Evolutionary conservation across 1,140 invertebrate genomes (phyloP).

Genomic region (Elymnias hypermnestra): DNA sequence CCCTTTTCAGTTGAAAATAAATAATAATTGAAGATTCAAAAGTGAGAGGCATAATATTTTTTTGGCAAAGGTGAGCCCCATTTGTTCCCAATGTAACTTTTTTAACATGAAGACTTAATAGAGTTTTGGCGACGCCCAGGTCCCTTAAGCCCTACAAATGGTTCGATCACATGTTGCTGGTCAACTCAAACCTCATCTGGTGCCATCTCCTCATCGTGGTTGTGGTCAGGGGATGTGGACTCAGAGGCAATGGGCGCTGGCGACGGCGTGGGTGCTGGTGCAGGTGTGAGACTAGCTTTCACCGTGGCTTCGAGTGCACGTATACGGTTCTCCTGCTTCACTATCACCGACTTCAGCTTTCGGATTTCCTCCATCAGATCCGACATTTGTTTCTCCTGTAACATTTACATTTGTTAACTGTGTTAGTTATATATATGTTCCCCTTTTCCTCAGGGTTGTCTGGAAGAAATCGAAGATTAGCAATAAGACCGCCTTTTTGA

Average conservation of each 20-base stretch:
- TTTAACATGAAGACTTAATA: neutral
- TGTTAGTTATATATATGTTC: too few species aligned
- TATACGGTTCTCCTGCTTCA: slow-evolving; percentile 94
- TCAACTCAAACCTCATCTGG: slow-evolving; percentile 69
- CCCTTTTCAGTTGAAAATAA: too few species aligned
- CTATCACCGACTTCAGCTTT: slow-evolving; percentile 93
- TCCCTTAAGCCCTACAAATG: too few species aligned
- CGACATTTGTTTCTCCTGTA: slow-evolving; percentile 60
- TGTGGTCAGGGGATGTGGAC: slow-evolving; percentile 46
- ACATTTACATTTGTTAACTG: too few species aligned
- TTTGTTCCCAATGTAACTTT: neutral
- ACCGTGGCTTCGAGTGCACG: slow-evolving; percentile 74
- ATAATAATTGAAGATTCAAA: too few species aligned
- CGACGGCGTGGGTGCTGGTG: slow-evolving; percentile 16
- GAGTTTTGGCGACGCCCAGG: too few species aligned
- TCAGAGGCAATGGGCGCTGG: slow-evolving; percentile 19
- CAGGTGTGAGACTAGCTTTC: slow-evolving; percentile 31
- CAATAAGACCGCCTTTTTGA: too few species aligned
- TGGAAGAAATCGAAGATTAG: too few species aligned
- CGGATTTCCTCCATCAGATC: slow-evolving; percentile 85
- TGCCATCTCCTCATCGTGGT: slow-evolving; percentile 55
- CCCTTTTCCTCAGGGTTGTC: too few species aligned
- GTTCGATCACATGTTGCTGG: neutral
- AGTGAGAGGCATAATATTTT: too few species aligned
- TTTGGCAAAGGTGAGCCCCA: neutral